phyloP scores from a whole-genome alignment of 2,113 vertebrate species.

The Chaetops frenatus region DNA sequence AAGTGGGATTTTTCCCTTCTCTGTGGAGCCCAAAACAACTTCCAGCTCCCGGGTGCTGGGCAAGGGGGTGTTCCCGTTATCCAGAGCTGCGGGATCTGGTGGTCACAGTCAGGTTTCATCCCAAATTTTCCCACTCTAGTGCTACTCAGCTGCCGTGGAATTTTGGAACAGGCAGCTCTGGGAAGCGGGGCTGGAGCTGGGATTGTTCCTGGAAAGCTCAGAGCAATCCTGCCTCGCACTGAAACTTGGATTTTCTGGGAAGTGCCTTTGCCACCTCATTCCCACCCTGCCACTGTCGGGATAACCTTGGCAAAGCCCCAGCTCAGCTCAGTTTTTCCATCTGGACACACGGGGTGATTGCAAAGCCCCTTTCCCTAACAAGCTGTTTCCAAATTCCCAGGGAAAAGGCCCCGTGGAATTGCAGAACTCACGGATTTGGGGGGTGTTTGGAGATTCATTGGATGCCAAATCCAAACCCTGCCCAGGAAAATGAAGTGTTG shows the following conservation, averaged over 20 bases:
- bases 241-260: neutral
- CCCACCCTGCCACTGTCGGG: neutral
- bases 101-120: neutral
- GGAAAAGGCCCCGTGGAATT: neutral
- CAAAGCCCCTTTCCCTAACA: neutral
- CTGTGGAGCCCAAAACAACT: neutral
- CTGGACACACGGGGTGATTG: neutral
- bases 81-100: neutral
- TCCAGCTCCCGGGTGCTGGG: neutral
- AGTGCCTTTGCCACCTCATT: neutral
- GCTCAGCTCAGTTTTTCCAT: neutral
- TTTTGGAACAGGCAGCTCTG: neutral
- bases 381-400: neutral
- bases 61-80: neutral
- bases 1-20: neutral
- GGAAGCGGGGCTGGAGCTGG: neutral
- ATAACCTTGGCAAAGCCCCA: neutral
- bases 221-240: neutral
- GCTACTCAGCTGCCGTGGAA: neutral
- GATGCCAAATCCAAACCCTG: slow-evolving; percentile 15
- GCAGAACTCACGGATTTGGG: neutral
- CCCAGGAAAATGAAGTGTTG: slow-evolving; percentile 31
- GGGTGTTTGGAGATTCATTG: slow-evolving; percentile 10
- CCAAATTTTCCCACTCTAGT: neutral
- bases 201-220: neutral